These are phyloP conservation scores for Falcunculus frontatus DNA, from an alignment of 2,113 vertebrate species.

Conservation along the genomic window DNA sequence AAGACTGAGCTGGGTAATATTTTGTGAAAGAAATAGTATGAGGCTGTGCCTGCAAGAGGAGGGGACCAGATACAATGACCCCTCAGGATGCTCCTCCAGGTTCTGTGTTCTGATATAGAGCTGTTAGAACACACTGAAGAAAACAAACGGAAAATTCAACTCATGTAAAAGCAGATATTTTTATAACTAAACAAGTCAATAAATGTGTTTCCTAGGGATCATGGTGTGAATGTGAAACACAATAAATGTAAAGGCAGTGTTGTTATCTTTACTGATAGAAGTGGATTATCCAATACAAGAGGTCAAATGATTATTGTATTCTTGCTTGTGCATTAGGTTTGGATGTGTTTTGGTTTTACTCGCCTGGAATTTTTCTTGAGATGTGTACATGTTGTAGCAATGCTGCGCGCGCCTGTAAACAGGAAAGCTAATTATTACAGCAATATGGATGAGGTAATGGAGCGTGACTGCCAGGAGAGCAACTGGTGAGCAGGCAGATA, in stretches of 20 bases:
- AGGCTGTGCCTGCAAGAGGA: not conserved
- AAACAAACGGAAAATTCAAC: not conserved
- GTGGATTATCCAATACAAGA: not conserved
- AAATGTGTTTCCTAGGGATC: not conserved
- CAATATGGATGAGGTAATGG: not conserved
- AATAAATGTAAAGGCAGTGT: not conserved
- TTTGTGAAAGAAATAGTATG: not conserved
- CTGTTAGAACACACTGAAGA: not conserved
- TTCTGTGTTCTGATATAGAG: not conserved
- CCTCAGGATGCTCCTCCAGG: not conserved
- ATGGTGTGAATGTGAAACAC: not conserved
- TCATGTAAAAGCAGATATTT: not conserved
- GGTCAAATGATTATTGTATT: not conserved
- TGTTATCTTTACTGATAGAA: not conserved
- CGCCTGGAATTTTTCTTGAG: not conserved
- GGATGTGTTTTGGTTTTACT: not conserved
- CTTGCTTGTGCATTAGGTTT: not conserved
- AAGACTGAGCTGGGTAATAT: not conserved
- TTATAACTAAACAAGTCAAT: not conserved
- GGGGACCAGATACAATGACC: not conserved
- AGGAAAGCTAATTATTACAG: not conserved
- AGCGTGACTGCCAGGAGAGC: not conserved
- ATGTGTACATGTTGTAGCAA: not conserved
- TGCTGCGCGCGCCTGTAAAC: accelerated
- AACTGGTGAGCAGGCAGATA: not conserved